Percentiles rank a stretch among this genome's conserved stretches.
Evolutionary conservation across 2,888 invertebrate genomes (phyloP).

Genomic region (Acrobeloides nanus): DNA sequence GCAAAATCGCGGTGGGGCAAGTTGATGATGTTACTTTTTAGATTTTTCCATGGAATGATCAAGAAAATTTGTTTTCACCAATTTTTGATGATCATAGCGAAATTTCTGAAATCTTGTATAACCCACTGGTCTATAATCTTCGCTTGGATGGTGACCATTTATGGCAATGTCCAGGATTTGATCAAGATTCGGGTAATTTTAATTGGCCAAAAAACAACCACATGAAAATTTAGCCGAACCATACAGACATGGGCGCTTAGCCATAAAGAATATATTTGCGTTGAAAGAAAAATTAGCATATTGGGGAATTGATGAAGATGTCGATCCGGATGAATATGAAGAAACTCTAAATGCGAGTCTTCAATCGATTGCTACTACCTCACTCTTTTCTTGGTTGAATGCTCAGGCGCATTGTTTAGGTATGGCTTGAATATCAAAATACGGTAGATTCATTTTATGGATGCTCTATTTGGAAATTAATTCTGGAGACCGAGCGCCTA

Average conservation of each 20-base stretch:
- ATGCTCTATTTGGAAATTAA: conserved; percentile 2
- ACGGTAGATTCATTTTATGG: not conserved
- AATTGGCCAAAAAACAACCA: too few relatives aligned
- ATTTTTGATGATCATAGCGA: conserved; percentile 20
- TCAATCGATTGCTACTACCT: conserved; percentile 34
- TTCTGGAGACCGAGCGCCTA: too few relatives aligned
- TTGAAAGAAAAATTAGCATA: conserved; percentile 25
- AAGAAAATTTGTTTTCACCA: conserved; percentile 6
- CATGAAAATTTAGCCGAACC: conserved; percentile 28
- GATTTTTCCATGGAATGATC: conserved; percentile 16
- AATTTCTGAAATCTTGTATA: conserved; percentile 27
- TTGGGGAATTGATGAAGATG: conserved; percentile 34
- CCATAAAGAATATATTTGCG: conserved; percentile 34
- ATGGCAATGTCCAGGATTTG: conserved; percentile 52
- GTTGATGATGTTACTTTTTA: too few relatives aligned
- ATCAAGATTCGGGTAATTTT: conserved; percentile 27
- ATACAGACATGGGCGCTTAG: conserved; percentile 33
- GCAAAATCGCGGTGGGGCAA: too few relatives aligned
- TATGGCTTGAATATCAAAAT: conserved; percentile 4
- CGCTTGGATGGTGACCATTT: conserved; percentile 42
- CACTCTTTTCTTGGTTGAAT: conserved; percentile 46
- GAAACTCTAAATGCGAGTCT: conserved; percentile 25
- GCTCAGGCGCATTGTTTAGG: conserved; percentile 50
- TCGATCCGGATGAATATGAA: conserved; percentile 19
- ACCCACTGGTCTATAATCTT: conserved; percentile 42